Evolutionary conservation across 2,797 vertebrate species (phyloP), one percentile per base, ranked within the genome.

Genomic region (Cygnus olor): DNA sequence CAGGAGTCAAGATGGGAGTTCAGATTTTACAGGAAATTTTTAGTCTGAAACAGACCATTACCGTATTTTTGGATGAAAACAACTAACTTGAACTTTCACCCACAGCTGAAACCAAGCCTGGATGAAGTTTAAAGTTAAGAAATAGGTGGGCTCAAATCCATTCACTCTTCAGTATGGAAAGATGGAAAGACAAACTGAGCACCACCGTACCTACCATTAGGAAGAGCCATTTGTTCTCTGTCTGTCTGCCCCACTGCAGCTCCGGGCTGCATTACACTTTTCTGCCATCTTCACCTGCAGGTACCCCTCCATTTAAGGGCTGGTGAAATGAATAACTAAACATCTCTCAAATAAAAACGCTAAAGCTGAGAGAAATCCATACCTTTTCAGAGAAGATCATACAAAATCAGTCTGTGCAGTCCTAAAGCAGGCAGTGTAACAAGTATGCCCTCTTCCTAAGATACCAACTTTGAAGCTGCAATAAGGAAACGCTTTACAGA

Each of bases 11-110:
- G 70, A 1, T 36, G 25, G 68, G 68, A 86, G 63, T 30, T 94
- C 36, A 57, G 34, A 84, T 93, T 74, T 61, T 84, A 92, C 89
- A 94, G 95, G 95, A 94, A 96, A 38, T 64, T 94, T 96, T 89
- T 70, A 53, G 30, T 15, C 85, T 71, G 42, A 87, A 94, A 70
- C 0, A 68, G 57, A 87, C 42, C 21, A 16, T 45, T 38, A 74
- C 28, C 2, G 0, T 68, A 88, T 84, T 96, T 94, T 68, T 40
- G 36, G 38, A 85, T 56, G 28, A 83, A 85, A 96, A 94, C 44
- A 94, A 94, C 40, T 85, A 86, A 90, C 0, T 0, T 72, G 78
- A 96, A 96, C 90, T 83, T 87, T 97, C 34, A 90, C 71, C 80
- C 61, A 63, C 36, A 93, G 45, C 40, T 87, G 32, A 93, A 93